Evolutionary conservation across 2,113 vertebrate species (phyloP).

Genomic region (Cyphomyrus plagiostoma): DNA sequence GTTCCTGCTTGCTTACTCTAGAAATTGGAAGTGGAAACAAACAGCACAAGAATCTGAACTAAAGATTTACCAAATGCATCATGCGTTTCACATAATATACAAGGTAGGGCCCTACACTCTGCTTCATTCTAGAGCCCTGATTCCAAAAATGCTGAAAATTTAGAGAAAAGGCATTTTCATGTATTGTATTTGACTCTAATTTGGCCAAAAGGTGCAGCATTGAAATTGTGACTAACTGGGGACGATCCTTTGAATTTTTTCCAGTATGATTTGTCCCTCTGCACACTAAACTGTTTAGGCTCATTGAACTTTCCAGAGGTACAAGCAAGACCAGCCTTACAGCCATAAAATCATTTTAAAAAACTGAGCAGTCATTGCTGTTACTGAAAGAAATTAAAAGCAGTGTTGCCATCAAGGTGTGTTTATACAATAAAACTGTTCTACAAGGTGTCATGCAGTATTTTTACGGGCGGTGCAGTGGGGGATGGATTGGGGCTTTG

Average conservation of each 20-base stretch:
- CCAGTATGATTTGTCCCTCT: background rate
- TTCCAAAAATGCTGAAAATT: background rate
- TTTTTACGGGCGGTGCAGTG: background rate
- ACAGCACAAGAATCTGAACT: background rate
- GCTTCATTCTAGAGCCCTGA: background rate
- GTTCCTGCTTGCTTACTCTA: background rate
- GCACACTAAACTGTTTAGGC: background rate
- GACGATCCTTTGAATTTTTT: background rate
- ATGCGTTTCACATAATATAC: background rate
- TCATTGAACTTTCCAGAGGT: background rate
- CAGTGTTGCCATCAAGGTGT: slow-evolving; percentile 17
- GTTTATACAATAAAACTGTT: slow-evolving; percentile 22
- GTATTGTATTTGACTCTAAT: background rate
- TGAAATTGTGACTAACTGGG: background rate
- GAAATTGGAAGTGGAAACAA: background rate
- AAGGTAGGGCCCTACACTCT: background rate
- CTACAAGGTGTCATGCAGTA: background rate
- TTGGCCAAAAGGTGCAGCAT: background rate
- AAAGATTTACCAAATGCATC: background rate
- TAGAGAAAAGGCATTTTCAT: background rate
- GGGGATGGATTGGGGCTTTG: background rate
- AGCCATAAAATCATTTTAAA: background rate
- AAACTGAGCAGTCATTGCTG: slow-evolving; percentile 8
- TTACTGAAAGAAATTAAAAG: background rate
- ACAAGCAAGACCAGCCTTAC: background rate